Base-by-base conservation (phyloP, 2,888 invertebrate genomes). In the Melanophora roralis region DNA sequence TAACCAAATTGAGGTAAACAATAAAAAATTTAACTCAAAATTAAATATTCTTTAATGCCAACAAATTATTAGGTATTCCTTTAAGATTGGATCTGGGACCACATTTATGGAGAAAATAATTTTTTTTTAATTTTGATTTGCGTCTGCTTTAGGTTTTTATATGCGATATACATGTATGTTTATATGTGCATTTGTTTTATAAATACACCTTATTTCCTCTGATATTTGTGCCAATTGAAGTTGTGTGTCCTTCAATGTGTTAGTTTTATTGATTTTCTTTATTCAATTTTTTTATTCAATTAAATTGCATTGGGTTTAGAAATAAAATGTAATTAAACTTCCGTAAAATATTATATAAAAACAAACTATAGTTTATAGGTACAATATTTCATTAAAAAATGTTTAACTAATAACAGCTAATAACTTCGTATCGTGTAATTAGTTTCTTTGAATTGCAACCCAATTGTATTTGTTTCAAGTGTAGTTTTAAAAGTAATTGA, bases 251-350 rank as follows among this genome's bases (percentile, higher is more conserved):
- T 74, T 74, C 73, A 65, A 32, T 40, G 27, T 36, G 36, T 64
- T 27, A 19, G 4, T 8, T 36, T 21, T 57, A 32, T 57, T 23
- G 16, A 5, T 32, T 32, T 34, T 62, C 23, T 47, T 11, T 40
- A 40, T 19, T 16, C n/a, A n/a, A n/a, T 55, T 51, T 34, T 43
- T 69, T 45, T 55, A 57, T 49, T 49, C 64, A 43, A 64, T 76
- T 75, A 45, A 57, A 57, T 64, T 69, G 62, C 21, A 55, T 76
- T 69, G 32, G 47, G 23, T 32, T 69, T n/a, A 49, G 68, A 78
- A 78, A 57, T 55, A 14, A 55, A 60, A 75, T 62, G 60, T 65
- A 79, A 71, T 79, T 79, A 69, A 76, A 80, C 80, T 80, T 76
- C 80, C 80, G 80, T 72, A 80, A 80, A 67, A 65, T 51, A 43